phyloP scores from a whole-genome alignment of 2,113 vertebrate species.

The Indri indri region DNA sequence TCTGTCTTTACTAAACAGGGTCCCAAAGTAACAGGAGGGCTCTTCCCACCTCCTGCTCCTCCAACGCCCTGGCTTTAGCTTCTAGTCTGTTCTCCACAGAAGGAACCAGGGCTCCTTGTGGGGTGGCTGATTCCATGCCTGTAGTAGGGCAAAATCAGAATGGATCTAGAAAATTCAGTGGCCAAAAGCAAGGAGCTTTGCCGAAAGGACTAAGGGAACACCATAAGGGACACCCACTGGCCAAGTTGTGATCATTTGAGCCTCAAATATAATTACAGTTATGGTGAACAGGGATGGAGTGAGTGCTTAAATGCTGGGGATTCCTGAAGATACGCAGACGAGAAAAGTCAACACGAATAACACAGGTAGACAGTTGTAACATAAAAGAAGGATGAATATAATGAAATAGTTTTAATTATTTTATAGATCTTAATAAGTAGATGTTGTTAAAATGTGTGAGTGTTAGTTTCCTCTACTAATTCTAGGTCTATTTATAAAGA shows the following conservation, averaged over 20 bases:
- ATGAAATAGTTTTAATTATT: neutral
- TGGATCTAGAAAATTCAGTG: neutral
- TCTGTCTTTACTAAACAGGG: neutral
- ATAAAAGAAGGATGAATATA: neutral
- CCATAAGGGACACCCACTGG: neutral
- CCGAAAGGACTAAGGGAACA: neutral
- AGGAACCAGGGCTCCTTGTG: neutral
- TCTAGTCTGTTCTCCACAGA: neutral
- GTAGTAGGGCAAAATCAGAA: neutral
- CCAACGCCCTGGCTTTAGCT: neutral
- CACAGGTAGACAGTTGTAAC: neutral
- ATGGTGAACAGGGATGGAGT: accelerated
- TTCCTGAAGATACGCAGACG: neutral
- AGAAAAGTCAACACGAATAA: neutral
- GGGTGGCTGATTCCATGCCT: neutral
- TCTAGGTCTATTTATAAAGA: neutral
- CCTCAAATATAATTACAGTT: neutral
- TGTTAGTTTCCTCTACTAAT: neutral
- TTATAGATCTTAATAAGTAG: neutral
- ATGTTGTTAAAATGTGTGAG: neutral
- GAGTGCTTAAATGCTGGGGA: neutral
- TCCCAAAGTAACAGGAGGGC: neutral
- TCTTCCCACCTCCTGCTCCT: neutral
- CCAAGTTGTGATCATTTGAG: neutral
- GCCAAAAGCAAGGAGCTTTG: neutral